Evolutionary conservation across 2,113 vertebrate genomes (phyloP), one percentile per base, ranked within the genome.

Genomic region (Phocoena sinus): DNA sequence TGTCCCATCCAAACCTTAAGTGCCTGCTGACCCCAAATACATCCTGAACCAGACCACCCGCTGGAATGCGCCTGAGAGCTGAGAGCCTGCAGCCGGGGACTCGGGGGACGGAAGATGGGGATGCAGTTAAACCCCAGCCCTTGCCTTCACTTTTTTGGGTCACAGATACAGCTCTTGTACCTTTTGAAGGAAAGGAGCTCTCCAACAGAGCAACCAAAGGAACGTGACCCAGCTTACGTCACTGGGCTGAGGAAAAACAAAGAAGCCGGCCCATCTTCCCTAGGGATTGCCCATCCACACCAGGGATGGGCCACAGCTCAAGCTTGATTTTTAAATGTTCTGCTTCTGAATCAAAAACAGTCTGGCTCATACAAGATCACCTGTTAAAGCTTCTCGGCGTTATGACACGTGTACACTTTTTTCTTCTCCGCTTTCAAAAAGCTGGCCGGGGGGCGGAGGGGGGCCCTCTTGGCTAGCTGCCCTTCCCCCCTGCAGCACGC

Each of bases 1-100:
- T 97, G 97, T 93, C 88, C 98, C 97, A 93, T 93, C 83, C 93
- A 95, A 92, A 95, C 80, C 89, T 93, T 96, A 97, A 97, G 87
- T 97, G 97, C 98, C 98, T 98, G 97, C 98, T 97, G 98, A 98
- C 95, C 58, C 71, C 47, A 96, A 68, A 11, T 41, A 28, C 65
- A 15, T 68, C 41, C 58, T 6, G 25, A 38, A 23, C 41, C 73
- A 83, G 80, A 81, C 68, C 4, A 86, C 87, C n/a, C 13, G 21
- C 92, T 56, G 92, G 96, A 89, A n/a, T 83, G 4, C 68, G 0
- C 18, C 96, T 26, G 81, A 44, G 89, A 60, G 90, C 80, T 2
- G 63, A 31, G 5, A 65, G 63, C 63, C 63, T 65, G 63, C 23
- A 62, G 60, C 60, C 26, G 4, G 53, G 62, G 47, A 21, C 26